Conservation (phyloP, 2,113 vertebrate genomes). For the Struthio camelus region DNA sequence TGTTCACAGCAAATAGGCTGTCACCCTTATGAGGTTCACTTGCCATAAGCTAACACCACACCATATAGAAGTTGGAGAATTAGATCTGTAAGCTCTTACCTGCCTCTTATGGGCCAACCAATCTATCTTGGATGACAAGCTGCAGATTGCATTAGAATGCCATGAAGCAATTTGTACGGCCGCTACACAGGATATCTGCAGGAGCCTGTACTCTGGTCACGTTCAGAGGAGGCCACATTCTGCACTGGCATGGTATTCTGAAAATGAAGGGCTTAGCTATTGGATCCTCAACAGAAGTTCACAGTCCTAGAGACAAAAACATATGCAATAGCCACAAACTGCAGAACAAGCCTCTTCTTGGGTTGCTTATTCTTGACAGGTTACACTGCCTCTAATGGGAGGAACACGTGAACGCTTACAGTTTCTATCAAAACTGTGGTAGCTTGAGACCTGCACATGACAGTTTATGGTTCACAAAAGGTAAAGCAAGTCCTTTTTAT, state of each 20-base stretch:
- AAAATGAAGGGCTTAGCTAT: not conserved
- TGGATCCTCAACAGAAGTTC: not conserved
- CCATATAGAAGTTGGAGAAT: not conserved
- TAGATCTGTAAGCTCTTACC: not conserved
- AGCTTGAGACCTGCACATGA: fast-evolving
- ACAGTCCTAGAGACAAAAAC: not conserved
- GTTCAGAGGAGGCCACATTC: not conserved
- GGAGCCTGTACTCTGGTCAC: not conserved
- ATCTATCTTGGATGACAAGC: not conserved
- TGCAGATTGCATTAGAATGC: not conserved
- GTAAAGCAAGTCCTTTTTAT: not conserved
- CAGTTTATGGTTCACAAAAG: not conserved
- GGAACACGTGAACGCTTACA: fast-evolving
- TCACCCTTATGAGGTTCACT: not conserved
- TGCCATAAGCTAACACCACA: not conserved
- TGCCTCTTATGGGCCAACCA: not conserved
- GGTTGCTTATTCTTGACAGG: not conserved
- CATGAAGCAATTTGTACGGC: not conserved
- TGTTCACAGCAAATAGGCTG: not conserved
- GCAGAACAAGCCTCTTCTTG: not conserved
- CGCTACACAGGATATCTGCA: not conserved
- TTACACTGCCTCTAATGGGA: not conserved
- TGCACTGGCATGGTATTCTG: not conserved
- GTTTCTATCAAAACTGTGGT: not conserved
- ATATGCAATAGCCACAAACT: not conserved